Evolutionary conservation across 1,140 invertebrate genomes (phyloP).

Genomic region (Scaptodrosophila lebanonensis): DNA sequence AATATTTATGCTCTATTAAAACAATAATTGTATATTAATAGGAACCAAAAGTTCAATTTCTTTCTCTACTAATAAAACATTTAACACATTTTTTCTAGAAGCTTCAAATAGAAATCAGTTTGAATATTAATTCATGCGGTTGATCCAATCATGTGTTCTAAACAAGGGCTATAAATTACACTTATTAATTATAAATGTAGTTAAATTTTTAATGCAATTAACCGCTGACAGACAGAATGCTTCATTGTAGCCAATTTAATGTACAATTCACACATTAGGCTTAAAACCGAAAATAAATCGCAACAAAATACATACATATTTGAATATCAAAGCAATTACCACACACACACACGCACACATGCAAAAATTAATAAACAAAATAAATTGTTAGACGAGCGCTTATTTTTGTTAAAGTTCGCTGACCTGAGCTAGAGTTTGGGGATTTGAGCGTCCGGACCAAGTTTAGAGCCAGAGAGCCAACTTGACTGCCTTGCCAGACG

Average conservation of each 20-base stretch:
- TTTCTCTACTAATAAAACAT: too few relatives aligned
- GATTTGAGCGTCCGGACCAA: slow-evolving; percentile 28
- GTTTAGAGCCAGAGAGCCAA: background rate
- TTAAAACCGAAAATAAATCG: slow-evolving; percentile 8
- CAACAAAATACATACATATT: background rate
- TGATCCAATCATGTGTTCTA: too few relatives aligned
- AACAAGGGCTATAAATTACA: slow-evolving; percentile 31
- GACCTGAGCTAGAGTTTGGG: slow-evolving; percentile 64
- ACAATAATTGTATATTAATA: too few relatives aligned
- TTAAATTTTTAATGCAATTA: slow-evolving; percentile 27
- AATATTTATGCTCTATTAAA: too few relatives aligned
- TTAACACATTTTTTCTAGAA: too few relatives aligned
- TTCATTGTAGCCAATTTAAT: slow-evolving; percentile 11
- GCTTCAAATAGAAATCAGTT: too few relatives aligned
- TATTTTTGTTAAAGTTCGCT: slow-evolving; percentile 60
- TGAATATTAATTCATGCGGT: too few relatives aligned
- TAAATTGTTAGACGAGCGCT: slow-evolving; percentile 45
- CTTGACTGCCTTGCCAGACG: slow-evolving; percentile 43
- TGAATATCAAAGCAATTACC: too few relatives aligned
- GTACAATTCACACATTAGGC: slow-evolving; percentile 58
- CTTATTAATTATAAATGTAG: slow-evolving; percentile 26
- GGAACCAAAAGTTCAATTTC: too few relatives aligned
- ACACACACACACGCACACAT: too few relatives aligned
- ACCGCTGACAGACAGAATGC: slow-evolving; percentile 27
- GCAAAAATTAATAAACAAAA: slow-evolving; percentile 42